Base-by-base conservation (phyloP, 2,888 invertebrate species). In the Ormyrus rosae region DNA sequence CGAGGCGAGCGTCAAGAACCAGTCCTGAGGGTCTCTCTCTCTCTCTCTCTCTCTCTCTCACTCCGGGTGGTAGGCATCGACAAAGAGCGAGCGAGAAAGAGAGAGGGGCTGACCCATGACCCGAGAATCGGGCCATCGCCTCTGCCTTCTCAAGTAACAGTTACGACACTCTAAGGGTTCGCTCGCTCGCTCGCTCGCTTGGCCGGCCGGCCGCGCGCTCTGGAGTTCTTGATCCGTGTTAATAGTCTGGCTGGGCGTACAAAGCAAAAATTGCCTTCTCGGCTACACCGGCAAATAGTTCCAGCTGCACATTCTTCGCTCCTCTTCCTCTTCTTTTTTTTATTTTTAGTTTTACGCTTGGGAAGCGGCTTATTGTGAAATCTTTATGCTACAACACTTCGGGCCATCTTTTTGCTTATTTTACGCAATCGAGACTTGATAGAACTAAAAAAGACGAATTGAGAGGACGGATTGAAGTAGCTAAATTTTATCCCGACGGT, bases 141-240 rank as follows among this genome's bases (percentile, higher is more conserved):
- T 51, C 80, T 86, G 87, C 85, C 88, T 89, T 90, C 89, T 90
- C 89, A 89, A 88, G 88, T 89, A 89, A 89, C 89, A 84, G 86
- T 88, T 88, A 87, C 86, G 85, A 86, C 85, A 87, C 82, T 83
- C 80, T 69, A 80, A 71, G 75, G 75, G 65, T 55, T 69, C 45
- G n/a, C 58, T 7, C 50, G n/a, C 10, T 34, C 34, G 34, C 34
- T 34, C 34, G 34, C 4, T 4, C 34, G 19, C 1, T 13, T 13
- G 13, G 13, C 0, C 19, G 34, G 34, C 34, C 34, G 34, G 34
- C 34, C 34, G 19, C 34, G 19, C 58, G 46, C 19, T 11, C 76
- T 73, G 68, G 55, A 75, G 56, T 51, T 78, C 78, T 80, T 75
- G 65, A 81, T 81, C 67, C 77, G 81, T 74, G 82, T 83, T 84